Evolutionary conservation across 2,113 vertebrate species (phyloP).

Genomic region (Perca schrenkii): DNA sequence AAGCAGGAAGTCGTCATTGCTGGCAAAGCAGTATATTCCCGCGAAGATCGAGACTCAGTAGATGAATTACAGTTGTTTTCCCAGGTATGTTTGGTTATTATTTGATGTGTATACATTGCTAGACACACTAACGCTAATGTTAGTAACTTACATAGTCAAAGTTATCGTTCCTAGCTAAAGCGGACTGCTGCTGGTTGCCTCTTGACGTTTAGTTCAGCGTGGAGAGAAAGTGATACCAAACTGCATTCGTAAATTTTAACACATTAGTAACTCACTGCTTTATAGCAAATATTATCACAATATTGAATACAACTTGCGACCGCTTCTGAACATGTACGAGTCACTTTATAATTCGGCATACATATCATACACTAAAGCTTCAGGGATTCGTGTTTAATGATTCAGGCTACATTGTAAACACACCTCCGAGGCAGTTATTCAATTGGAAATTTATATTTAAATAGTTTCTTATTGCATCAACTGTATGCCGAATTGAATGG

Average conservation of each 20-base stretch:
- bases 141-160: accelerated
- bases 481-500: not conserved
- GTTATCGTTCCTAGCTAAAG: not conserved
- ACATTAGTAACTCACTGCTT: accelerated
- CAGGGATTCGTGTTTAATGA: not conserved
- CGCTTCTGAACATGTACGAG: accelerated
- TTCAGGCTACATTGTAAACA: not conserved
- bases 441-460: not conserved
- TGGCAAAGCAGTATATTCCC: conserved; percentile 38
- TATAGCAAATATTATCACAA: accelerated
- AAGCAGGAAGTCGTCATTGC: conserved; percentile 67
- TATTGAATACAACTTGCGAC: accelerated
- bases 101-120: accelerated
- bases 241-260: not conserved
- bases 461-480: not conserved
- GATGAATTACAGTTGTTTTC: accelerated
- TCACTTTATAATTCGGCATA: conserved; percentile 38
- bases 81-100: not conserved
- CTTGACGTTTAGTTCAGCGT: not conserved
- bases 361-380: accelerated
- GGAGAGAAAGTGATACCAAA: not conserved
- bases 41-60: conserved; percentile 52
- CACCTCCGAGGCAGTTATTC: not conserved
- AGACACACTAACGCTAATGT: accelerated
- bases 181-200: too few species aligned